These are phyloP conservation scores for Tanaodytes sp. DNA, from an alignment of 2,888 invertebrate genomes.

Conservation along the genomic window DNA sequence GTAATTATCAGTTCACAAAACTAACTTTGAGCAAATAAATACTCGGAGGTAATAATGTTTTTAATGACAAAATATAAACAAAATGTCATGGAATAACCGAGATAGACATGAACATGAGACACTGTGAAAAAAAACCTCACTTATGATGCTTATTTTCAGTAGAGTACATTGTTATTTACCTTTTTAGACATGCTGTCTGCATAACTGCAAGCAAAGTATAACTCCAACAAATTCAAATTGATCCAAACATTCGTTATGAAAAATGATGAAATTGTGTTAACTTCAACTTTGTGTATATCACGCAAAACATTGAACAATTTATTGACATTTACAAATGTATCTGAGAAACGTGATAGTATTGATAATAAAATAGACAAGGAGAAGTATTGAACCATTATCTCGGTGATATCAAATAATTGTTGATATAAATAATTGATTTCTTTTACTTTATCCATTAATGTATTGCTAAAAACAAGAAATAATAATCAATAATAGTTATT, in stretches of 20 bases:
- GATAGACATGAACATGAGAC: too few relatives aligned
- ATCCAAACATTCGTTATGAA: constrained; percentile 20
- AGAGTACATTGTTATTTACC: too few relatives aligned
- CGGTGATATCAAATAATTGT: constrained; percentile 25
- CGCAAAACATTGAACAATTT: constrained; percentile 9
- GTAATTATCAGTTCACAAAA: too few relatives aligned
- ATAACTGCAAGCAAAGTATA: constrained; percentile 29
- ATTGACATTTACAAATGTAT: constrained; percentile 35
- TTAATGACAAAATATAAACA: too few relatives aligned
- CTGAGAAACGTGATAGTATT: constrained; percentile 31
- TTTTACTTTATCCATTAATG: constrained; percentile 10
- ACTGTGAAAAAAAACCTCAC: too few relatives aligned
- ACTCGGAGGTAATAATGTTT: too few relatives aligned
- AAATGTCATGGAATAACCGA: too few relatives aligned
- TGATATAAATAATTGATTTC: constrained; percentile 26
- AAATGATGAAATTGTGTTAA: not conserved
- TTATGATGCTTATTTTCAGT: too few relatives aligned
- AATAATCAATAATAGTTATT: too few relatives aligned
- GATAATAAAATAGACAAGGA: constrained; percentile 42
- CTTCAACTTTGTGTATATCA: constrained; percentile 4
- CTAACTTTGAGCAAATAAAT: too few relatives aligned
- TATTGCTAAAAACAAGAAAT: too few relatives aligned
- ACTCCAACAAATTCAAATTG: constrained; percentile 34
- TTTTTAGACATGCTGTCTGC: constrained; percentile 36
- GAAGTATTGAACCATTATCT: constrained; percentile 35